Conservation (phyloP, 2,113 vertebrate genomes). For the Macheiramphus alcinus region DNA sequence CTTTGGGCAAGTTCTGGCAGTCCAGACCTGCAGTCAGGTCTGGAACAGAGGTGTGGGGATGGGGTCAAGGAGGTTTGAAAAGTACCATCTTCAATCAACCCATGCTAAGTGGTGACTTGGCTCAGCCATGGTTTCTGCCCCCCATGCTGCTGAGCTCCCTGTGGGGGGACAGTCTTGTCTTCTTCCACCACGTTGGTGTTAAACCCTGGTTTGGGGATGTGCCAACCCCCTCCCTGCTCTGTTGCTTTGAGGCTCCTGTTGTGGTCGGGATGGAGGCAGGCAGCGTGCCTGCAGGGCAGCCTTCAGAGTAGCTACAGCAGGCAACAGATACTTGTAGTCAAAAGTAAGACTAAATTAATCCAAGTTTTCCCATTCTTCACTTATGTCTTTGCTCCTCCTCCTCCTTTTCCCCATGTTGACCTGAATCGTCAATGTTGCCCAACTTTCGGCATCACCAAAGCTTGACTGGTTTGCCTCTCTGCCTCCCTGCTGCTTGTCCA, state of each 20-base stretch:
- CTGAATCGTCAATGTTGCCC: not conserved
- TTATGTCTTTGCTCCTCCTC: not conserved
- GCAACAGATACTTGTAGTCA: not conserved
- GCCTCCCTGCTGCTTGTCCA: not conserved
- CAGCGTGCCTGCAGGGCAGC: not conserved
- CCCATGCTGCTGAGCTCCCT: not conserved
- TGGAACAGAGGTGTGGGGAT: not conserved
- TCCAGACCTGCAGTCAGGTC: not conserved
- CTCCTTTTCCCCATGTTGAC: not conserved
- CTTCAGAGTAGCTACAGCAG: not conserved
- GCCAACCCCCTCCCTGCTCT: not conserved
- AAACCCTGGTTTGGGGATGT: not conserved
- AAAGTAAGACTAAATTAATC: not conserved
- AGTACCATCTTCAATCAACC: not conserved
- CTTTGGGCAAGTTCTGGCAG: not conserved
- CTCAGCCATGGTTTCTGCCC: not conserved
- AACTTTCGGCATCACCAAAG: not conserved
- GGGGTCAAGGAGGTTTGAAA: not conserved
- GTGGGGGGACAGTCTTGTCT: rapidly evolving
- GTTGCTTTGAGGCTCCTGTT: not conserved
- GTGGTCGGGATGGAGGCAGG: not conserved
- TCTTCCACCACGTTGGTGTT: not conserved
- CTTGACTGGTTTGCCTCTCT: not conserved
- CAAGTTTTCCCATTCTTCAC: not conserved
- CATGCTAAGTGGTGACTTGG: not conserved